Percentiles rank a stretch among this genome's conserved stretches.
Evolutionary conservation across 2,797 vertebrate genomes (phyloP).

Genomic region (Pipistrellus pygmaeus): DNA sequence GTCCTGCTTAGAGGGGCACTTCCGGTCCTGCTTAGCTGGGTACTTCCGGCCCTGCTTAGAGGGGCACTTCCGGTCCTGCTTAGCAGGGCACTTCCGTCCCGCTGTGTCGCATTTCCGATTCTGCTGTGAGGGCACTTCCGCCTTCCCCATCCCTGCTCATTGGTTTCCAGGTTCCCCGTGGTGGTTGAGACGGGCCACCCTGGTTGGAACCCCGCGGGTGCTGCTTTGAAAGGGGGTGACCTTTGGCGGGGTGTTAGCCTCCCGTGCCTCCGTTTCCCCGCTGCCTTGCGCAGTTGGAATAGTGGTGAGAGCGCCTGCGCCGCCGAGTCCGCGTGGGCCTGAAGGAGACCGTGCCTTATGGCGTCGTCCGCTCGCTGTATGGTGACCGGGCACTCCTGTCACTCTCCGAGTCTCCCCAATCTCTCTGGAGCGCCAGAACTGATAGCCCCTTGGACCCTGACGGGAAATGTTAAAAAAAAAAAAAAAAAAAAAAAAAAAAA

Average conservation of each 20-base stretch:
- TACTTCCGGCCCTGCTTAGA: background rate
- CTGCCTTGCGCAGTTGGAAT: background rate
- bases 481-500: background rate
- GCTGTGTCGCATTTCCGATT: background rate
- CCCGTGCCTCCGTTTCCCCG: background rate
- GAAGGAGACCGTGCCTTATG: rapidly evolving
- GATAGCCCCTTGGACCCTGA: constrained; percentile 45
- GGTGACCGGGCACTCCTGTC: background rate
- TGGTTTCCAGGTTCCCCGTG: too few species aligned
- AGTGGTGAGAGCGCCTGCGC: rapidly evolving
- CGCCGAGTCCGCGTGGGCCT: background rate
- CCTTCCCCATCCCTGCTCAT: rapidly evolving
- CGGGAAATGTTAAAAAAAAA: constrained; percentile 59
- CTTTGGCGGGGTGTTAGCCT: background rate
- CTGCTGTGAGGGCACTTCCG: background rate
- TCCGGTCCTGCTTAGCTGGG: too few species aligned
- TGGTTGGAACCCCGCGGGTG: rapidly evolving
- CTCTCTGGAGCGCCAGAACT: background rate
- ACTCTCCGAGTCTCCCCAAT: background rate
- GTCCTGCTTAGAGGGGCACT: too few species aligned
- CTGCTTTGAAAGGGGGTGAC: background rate
- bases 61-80: too few species aligned
- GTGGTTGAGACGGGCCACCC: rapidly evolving
- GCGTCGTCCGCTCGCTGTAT: rapidly evolving
- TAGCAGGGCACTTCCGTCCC: too few species aligned